Conservation (phyloP, 2,888 invertebrate genomes). For the Scaptomyza polygonia region DNA sequence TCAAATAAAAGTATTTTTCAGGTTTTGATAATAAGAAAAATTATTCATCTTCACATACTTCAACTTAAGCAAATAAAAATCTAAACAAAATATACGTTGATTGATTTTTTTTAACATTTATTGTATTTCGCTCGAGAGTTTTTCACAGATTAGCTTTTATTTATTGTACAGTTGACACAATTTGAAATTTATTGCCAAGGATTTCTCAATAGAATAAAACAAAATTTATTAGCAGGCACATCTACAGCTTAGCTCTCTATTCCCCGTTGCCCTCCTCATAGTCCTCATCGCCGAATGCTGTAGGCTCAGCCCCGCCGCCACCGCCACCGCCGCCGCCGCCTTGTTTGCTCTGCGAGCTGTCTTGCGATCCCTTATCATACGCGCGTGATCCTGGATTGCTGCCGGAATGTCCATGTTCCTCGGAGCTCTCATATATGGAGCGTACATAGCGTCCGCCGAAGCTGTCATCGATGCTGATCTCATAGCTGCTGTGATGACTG, state of each 20-base stretch:
- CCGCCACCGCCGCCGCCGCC: not conserved
- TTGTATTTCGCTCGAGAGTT: too few relatives aligned
- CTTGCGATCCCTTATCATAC: not conserved
- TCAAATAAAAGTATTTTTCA: too few relatives aligned
- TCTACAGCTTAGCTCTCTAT: not conserved
- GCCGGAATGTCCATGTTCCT: slow-evolving; percentile 61
- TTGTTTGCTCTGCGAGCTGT: slow-evolving; percentile 1
- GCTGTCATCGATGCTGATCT: slow-evolving; percentile 74
- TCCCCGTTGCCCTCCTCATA: slow-evolving; percentile 54
- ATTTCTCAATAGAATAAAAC: too few relatives aligned
- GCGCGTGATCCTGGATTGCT: slow-evolving; percentile 42
- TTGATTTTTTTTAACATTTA: too few relatives aligned
- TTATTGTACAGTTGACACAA: too few relatives aligned
- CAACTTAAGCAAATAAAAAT: too few relatives aligned
- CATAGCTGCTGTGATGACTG: slow-evolving; percentile 72
- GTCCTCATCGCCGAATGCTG: slow-evolving; percentile 26
- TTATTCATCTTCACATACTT: too few relatives aligned
- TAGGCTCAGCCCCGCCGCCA: not conserved
- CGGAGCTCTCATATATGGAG: slow-evolving; percentile 70
- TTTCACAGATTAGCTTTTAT: too few relatives aligned
- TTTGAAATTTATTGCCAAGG: not conserved
- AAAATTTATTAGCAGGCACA: not conserved
- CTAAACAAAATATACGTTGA: too few relatives aligned
- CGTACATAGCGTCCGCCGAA: slow-evolving; percentile 68
- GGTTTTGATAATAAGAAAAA: too few relatives aligned